Conservation (phyloP, 2,797 vertebrate genomes). For the Alectoris magna region DNA sequence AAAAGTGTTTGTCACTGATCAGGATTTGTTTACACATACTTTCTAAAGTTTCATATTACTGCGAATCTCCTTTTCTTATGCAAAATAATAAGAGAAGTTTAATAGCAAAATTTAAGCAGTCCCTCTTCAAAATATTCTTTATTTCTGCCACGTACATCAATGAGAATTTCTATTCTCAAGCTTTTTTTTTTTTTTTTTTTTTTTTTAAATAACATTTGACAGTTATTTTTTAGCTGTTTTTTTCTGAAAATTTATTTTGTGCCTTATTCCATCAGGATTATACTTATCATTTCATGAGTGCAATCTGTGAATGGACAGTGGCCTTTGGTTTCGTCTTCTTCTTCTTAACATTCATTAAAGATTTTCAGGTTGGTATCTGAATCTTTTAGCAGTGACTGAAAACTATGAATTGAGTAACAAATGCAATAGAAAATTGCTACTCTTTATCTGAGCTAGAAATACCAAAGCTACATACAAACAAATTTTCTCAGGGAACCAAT, state of each 20-base stretch:
- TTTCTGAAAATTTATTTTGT: slow-evolving; percentile 1
- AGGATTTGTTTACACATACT: not conserved
- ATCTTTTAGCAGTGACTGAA: not conserved
- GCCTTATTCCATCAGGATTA: slow-evolving; percentile 82
- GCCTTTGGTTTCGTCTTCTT: slow-evolving; percentile 94
- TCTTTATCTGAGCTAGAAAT: not conserved
- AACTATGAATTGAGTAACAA: not conserved
- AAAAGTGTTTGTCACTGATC: not conserved
- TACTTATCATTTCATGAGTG: slow-evolving; percentile 83
- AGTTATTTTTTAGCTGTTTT: not conserved
- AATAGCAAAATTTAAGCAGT: not conserved
- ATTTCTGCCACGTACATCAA: not conserved
- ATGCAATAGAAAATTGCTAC: not conserved
- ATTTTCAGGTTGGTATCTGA: slow-evolving; percentile 90
- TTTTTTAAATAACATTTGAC: not conserved
- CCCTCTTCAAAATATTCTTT: not conserved
- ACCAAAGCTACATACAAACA: not conserved
- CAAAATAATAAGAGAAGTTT: not conserved
- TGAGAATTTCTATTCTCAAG: not conserved
- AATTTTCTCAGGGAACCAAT: not conserved
- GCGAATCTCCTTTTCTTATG: not conserved
- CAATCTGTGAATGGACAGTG: slow-evolving; percentile 90
- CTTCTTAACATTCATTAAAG: slow-evolving; percentile 93
- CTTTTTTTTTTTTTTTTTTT: not conserved
- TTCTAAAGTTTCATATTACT: not conserved